Conservation (phyloP, 2,888 invertebrate genomes). For the Disparrhopalites patrizii region DNA sequence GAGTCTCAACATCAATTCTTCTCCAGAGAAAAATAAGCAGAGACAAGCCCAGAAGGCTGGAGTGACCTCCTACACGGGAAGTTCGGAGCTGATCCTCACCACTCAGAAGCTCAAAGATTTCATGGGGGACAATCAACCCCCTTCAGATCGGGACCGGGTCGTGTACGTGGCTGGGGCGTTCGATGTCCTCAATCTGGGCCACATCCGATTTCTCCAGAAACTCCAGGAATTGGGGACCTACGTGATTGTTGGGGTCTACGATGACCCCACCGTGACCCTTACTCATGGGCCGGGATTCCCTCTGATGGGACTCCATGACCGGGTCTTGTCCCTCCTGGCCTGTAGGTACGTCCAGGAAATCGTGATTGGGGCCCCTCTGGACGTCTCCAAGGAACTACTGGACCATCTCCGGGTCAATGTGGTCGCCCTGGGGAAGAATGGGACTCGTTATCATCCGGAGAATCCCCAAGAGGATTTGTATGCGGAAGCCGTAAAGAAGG, state of each 20-base stretch:
- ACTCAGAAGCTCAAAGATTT: slow-evolving; percentile 92
- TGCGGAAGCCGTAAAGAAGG: slow-evolving; percentile 71
- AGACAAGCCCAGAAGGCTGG: too few species aligned
- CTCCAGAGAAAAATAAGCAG: not conserved
- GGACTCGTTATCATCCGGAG: slow-evolving; percentile 27
- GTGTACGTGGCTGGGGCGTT: slow-evolving; percentile 98
- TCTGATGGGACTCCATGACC: slow-evolving; percentile 98
- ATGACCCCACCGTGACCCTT: slow-evolving; percentile 84
- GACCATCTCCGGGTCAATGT: slow-evolving; percentile 89
- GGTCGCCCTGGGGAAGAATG: slow-evolving; percentile 74
- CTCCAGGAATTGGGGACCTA: slow-evolving; percentile 73
- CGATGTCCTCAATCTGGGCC: slow-evolving; percentile 97
- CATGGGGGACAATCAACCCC: slow-evolving; percentile 26
- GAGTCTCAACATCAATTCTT: not conserved
- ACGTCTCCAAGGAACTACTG: slow-evolving; percentile 85
- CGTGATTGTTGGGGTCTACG: slow-evolving; percentile 65
- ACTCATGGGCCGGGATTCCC: slow-evolving; percentile 95
- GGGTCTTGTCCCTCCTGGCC: slow-evolving; percentile 92
- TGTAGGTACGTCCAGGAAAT: slow-evolving; percentile 98
- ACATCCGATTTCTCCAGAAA: slow-evolving; percentile 89
- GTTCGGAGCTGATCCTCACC: slow-evolving; percentile 86
- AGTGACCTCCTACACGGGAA: slow-evolving; percentile 86
- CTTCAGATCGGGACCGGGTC: slow-evolving; percentile 56
- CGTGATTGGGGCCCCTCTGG: slow-evolving; percentile 96
- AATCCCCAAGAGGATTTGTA: slow-evolving; percentile 67